Evolutionary conservation across 2,888 invertebrate genomes (phyloP).

Genomic region (Stegophylla sp.): DNA sequence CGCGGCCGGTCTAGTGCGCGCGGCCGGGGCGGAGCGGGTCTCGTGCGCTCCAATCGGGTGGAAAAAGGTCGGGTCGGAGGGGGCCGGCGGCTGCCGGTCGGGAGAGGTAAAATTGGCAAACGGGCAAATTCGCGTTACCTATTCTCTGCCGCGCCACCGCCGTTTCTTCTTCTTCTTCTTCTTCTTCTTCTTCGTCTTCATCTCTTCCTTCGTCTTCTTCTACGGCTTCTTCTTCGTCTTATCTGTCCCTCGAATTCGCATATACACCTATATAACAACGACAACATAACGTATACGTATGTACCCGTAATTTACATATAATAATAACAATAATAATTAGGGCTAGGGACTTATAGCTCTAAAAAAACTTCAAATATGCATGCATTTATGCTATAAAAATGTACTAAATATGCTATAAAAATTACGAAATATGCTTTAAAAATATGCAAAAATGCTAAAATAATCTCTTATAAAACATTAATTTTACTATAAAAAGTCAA

Average conservation of each 20-base stretch:
- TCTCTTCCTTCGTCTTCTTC: not conserved
- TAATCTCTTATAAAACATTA: too few relatives aligned
- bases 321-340: too few relatives aligned
- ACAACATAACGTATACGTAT: too few relatives aligned
- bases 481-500: too few relatives aligned
- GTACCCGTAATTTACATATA: too few relatives aligned
- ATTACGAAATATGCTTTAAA: too few relatives aligned
- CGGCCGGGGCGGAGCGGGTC: constrained; percentile 57
- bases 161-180: not conserved
- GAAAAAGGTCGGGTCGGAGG: constrained; percentile 40
- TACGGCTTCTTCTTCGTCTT: not conserved
- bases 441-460: too few relatives aligned
- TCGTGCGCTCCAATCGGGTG: constrained; percentile 58
- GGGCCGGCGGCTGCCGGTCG: constrained; percentile 12
- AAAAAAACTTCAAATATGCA: too few relatives aligned
- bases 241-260: not conserved
- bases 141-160: not conserved
- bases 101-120: constrained; percentile 36
- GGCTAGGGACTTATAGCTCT: too few relatives aligned
- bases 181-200: not conserved
- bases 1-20: constrained; percentile 40
- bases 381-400: too few relatives aligned
- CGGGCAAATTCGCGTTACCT: constrained; percentile 18
- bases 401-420: too few relatives aligned
- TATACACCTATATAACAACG: too few relatives aligned